Evolutionary conservation across 2,113 vertebrate genomes (phyloP).

Genomic region (Pao palembangensis): DNA sequence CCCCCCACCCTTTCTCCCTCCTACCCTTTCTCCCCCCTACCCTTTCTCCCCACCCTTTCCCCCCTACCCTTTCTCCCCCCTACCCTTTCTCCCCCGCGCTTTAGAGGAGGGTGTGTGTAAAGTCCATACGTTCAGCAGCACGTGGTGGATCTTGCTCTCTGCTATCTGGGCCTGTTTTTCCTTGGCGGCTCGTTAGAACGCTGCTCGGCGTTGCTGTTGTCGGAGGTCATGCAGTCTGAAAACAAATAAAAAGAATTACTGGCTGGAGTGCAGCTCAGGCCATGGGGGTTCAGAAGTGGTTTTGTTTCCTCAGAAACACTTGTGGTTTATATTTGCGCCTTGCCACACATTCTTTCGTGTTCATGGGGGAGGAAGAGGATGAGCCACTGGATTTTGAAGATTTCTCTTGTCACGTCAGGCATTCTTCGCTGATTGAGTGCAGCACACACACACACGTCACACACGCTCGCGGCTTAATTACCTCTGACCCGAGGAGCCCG

Average conservation of each 20-base stretch:
- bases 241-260: constrained; percentile 47
- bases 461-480: too few species aligned
- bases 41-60: too few species aligned
- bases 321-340: constrained; percentile 77
- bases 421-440: constrained; percentile 42
- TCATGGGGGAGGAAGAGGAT: constrained; percentile 59
- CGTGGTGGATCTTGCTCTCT: too few species aligned
- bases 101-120: too few species aligned
- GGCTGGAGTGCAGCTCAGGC: constrained; percentile 46
- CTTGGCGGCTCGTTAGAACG: constrained; percentile 18
- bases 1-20: too few species aligned
- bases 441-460: not conserved
- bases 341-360: constrained; percentile 73
- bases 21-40: too few species aligned
- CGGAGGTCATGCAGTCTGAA: constrained; percentile 40
- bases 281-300: constrained; percentile 53
- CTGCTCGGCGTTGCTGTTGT: constrained; percentile 63
- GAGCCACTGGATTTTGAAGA: constrained; percentile 54
- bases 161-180: too few species aligned
- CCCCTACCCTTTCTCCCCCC: too few species aligned
- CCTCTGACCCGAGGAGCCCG: too few species aligned
- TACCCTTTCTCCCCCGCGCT: too few species aligned
- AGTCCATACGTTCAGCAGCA: too few species aligned
- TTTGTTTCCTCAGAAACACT: constrained; percentile 57
- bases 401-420: constrained; percentile 55